Base-by-base conservation (phyloP, 2,888 invertebrate species). In the Drosophila anomalata region DNA sequence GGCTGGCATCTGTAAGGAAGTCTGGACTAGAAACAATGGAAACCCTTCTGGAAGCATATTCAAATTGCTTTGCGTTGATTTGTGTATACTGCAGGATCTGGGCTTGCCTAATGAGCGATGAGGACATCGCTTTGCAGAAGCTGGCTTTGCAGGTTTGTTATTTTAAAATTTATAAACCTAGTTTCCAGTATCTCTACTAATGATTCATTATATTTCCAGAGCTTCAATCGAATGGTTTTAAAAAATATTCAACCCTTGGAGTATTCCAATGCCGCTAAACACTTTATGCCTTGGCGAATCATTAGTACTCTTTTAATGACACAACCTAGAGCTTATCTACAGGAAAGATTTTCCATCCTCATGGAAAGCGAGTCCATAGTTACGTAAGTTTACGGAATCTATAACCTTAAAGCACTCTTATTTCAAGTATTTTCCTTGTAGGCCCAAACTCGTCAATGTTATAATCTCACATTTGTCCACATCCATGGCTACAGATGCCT, bases 211-310 rank as follows among this genome's bases (percentile, higher is more conserved):
- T 12, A 24, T 47, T 7, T 14, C 46, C 20, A 91, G 91, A 91
- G 91, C 44, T 91, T 91, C 41, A 84, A 88, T 52, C 83, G 77
- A 0, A 86, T 86, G 55, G 91, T 91, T 0, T 71, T 91, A 17
- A 73, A 80, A 22, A 91, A 91, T 52, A 83, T 91, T 31, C 79
- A 84, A 36, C 86, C 91, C 2, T 76, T 91, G 48, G 92, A 91
- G 59, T 84, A 87, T 63, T 89, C 90, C 3, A 91, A 91, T 75
- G 77, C 85, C 48, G 87, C 91, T 0, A 89, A 88, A 53, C 89
- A 91, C 68, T 90, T 90, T 52, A 89, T 91, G 87, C 92, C 91
- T 11, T 91, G 91, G 91, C 84, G 88, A 2, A 91, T 91, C 46
- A 73, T 91, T 36, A 77, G 90, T 7, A 90, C 90, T 0, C 60